Evolutionary conservation across 2,797 vertebrate genomes (phyloP).

Genomic region (Sebastes hubbsi): DNA sequence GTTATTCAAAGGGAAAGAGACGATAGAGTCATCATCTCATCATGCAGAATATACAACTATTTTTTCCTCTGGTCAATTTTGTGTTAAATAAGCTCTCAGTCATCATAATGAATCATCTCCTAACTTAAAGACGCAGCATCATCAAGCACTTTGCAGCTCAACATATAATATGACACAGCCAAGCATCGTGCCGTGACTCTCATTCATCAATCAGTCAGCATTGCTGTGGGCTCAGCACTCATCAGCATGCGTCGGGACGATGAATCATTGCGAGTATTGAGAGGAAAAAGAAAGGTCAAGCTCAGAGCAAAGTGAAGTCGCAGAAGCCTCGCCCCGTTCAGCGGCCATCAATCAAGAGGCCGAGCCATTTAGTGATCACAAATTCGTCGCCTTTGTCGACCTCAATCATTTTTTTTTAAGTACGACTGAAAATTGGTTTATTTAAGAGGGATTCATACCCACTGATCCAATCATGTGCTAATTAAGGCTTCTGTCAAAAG

Average conservation of each 20-base stretch:
- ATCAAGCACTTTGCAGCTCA: conserved; percentile 7
- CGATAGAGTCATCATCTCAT: background rate
- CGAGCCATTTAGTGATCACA: conserved; percentile 32
- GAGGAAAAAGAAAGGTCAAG: conserved; percentile 42
- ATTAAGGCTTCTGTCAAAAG: conserved; percentile 12
- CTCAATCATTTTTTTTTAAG: conserved; percentile 27
- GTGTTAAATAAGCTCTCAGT: conserved; percentile 2
- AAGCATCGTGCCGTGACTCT: background rate
- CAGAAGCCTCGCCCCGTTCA: background rate
- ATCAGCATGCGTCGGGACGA: conserved; percentile 16
- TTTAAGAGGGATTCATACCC: conserved; percentile 33
- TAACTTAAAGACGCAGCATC: background rate
- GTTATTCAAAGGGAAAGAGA: background rate
- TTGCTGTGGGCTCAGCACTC: conserved; percentile 26
- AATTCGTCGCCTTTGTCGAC: conserved; percentile 21
- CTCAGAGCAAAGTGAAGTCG: conserved; percentile 2
- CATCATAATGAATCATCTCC: conserved; percentile 29
- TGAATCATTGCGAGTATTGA: conserved; percentile 37
- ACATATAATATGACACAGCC: conserved; percentile 18
- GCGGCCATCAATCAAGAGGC: conserved; percentile 53
- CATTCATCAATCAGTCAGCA: conserved; percentile 47
- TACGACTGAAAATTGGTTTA: conserved; percentile 26
- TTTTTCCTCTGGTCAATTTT: background rate
- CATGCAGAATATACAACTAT: background rate
- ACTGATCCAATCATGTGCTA: conserved; percentile 26